Base-by-base conservation (phyloP, 2,797 vertebrate species). In the Heteromormyrus szaboi region DNA sequence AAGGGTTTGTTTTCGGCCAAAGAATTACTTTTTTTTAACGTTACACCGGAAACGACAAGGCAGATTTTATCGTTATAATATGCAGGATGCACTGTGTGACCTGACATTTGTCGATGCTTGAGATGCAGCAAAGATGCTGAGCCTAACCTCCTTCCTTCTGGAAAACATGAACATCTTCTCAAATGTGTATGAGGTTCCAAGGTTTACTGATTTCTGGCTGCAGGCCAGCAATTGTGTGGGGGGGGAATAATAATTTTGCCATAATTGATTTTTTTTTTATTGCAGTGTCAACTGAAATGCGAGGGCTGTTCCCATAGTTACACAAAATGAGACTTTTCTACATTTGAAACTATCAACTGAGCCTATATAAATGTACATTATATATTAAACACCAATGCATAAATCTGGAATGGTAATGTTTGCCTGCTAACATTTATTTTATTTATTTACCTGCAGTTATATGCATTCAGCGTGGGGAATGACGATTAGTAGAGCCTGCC, bases 301-400 rank as follows among this genome's bases (percentile, higher is more conserved):
- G 2, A 3, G 37, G 14, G 37, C 37, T 41, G 41, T 79, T 79
- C 72, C 41, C 72, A 44, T 19, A 79, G 37, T 79, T 79, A 79
- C 72, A 19, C 37, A 44, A 44, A 79, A 44, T 44, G 2, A 79
- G 72, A 41, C 72, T 8, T 79, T 79, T 44, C 41, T 29, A 44
- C 72, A 8, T 79, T 44, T 79, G 65, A 79, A 44, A 79, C 72
- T 44, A 79, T 79, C 72, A 79, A n/a, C 33, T 17, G 41, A 79
- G 37, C 72, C 17, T 44, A 79, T 44, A 44, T 79, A n/a, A 79
- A 79, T 44, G 41, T 44, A 79, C 72, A 79, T 79, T 79, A 79
- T n/a, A 79, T 79, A 79, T 79, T 79, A 41, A 79, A 79, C 72
- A 79, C 37, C 72, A 79, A 79, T 79, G 41, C 17, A 44, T 79